Base-by-base conservation (phyloP, 1,140 invertebrate genomes). In the Muscidifurax raptorellus region DNA sequence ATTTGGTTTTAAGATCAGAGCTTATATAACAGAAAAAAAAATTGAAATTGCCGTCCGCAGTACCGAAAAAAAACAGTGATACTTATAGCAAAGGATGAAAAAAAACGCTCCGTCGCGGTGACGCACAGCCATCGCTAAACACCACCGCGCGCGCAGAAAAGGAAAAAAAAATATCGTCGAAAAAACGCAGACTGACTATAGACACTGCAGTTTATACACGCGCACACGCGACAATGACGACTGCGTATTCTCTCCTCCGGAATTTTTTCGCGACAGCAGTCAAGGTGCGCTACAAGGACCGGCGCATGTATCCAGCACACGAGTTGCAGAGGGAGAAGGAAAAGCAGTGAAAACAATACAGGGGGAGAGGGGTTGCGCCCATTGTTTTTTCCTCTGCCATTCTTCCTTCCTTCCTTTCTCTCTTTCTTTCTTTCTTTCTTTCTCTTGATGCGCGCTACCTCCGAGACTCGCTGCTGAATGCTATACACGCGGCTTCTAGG, bases 381-480 rank as follows among this genome's bases (percentile, higher is more conserved):
- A 36, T 74, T 74, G 71, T 36, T 74, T 74, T 47, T 32, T 18
- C n/a, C n/a, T 32, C 36, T 76, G 74, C 74, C 74, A 69, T 69
- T 69, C 67, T 69, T 69, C 27, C 25, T 30, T 69, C 67, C 28
- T 30, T 2, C 27, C 67, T 69, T 30, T 2, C 64, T n/a, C 15
- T 32, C 28, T 71, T 30, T 72, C 71, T 32, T 81, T 3, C 79
- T 28, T n/a, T 76, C 75, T n/a, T 25, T 32, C 30, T 74, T 44
- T 18, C 47, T 30, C 32, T 66, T 27, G 40, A n/a, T 18, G 12
- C 44, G 22, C n/a, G 0, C 22, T 28, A 64, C 52, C 77, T 79
- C 77, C n/a, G 77, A 59, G 77, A 78, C 25, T 22, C 52, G 22
- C 47, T 30, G 32, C 74, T 76, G 40, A 75, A 66, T 78, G 59